phyloP scores from a whole-genome alignment of 2,888 invertebrate genomes.

The Campoplex nolae region DNA sequence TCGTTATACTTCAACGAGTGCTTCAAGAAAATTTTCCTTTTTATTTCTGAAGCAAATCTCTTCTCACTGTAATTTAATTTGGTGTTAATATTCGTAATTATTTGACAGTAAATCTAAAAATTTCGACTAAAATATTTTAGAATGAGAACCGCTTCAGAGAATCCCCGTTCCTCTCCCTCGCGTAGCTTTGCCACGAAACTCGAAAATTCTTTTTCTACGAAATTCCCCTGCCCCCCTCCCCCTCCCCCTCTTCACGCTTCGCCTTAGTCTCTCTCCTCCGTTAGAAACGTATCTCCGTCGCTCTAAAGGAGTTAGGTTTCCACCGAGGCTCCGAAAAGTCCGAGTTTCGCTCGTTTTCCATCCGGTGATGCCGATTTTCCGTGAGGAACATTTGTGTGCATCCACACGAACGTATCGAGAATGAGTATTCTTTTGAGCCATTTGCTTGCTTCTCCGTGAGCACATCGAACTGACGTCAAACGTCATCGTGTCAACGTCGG shows the following conservation, averaged over 20 bases:
- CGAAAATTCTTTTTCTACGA: slow-evolving; percentile 74
- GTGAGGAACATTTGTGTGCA: slow-evolving; percentile 11
- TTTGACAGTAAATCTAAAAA: neutral
- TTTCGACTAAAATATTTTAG: slow-evolving; percentile 3
- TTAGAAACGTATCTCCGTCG: slow-evolving; percentile 35
- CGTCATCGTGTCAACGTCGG: slow-evolving; percentile 65
- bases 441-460: slow-evolving; percentile 57
- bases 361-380: slow-evolving; percentile 57
- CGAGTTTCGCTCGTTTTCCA: slow-evolving; percentile 44
- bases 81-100: neutral
- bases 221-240: slow-evolving; percentile 67
- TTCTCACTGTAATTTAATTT: neutral
- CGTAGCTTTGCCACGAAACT: slow-evolving; percentile 59
- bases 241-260: slow-evolving; percentile 62
- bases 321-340: slow-evolving; percentile 23
- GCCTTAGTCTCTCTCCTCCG: slow-evolving; percentile 21
- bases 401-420: slow-evolving; percentile 12
- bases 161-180: slow-evolving; percentile 68
- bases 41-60: neutral
- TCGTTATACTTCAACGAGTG: neutral
- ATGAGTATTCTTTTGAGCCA: slow-evolving; percentile 38
- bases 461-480: slow-evolving; percentile 63
- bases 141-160: slow-evolving; percentile 74
- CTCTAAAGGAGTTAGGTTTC: slow-evolving; percentile 59
- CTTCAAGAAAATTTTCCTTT: neutral